Evolutionary conservation across 2,113 vertebrate genomes (phyloP), one percentile per base, ranked within the genome.

Genomic region (Hypocryptadius cinnamomeus): DNA sequence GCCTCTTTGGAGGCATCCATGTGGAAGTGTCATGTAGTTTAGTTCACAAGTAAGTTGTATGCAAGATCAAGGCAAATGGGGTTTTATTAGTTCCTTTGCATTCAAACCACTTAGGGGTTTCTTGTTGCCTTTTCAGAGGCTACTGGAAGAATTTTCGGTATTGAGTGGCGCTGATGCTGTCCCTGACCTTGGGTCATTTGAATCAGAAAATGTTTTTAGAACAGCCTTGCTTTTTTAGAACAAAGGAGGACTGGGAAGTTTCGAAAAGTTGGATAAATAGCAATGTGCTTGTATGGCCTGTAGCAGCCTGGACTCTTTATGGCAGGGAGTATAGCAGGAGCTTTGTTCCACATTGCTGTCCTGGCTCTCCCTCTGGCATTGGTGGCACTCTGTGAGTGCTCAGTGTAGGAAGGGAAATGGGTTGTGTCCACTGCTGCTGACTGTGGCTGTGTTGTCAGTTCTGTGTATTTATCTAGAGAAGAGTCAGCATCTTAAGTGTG

Each of bases 151-250:
- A 50, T 73, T 94, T 93, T 64, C 79, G 85, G 24, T 87, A 24
- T 79, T 57, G 59, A 87, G 33, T 45, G 23, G 54, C 89, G 18
- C 74, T 81, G 65, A 60, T 88, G 51, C 42, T 85, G 74, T 65
- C 85, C 28, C 59, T 92, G 94, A 89, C 93, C 92, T 85, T 95
- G 66, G 42, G 54, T 89, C 18, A 5, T 72, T 92, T 87, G 70
- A 94, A 65, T 94, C 30, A 77, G 84, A 95, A 89, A 76, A 89
- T 76, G 66, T 91, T 94, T 95, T 92, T 76, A 61, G 66, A 89
- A 76, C n/a, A 53, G 78, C 45, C 66, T 89, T 92, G 87, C 6
- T 65, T 44, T 64, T 76, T 79, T 21, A 48, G 84, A 94, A 87
- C 40, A 79, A 91, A 92, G 66, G 48, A 79, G 37, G 71, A 76